Conservation (phyloP, 2,888 invertebrate species). For the Charanyca ferruginea region DNA sequence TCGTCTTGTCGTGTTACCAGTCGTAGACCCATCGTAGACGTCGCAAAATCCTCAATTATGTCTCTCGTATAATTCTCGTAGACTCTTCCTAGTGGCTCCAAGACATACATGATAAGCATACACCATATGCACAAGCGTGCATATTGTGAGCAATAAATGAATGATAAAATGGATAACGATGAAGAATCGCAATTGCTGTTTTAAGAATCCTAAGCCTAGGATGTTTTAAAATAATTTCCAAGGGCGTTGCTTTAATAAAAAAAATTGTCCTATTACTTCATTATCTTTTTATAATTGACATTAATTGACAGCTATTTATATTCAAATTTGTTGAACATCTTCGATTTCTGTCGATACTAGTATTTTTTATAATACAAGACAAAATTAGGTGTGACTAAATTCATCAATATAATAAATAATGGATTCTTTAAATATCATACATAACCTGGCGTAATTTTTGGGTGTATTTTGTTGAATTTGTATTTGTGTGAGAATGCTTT, state of each 20-base stretch:
- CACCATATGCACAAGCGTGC: too few species aligned
- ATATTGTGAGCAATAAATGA: too few species aligned
- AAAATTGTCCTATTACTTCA: not conserved
- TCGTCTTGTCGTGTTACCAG: not conserved
- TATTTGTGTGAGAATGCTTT: conserved; percentile 1
- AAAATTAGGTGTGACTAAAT: conserved; percentile 6
- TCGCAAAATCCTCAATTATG: not conserved
- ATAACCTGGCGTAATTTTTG: not conserved
- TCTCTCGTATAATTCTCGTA: not conserved
- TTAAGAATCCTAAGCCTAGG: not conserved
- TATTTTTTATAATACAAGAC: conserved; percentile 1
- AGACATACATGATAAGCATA: too few species aligned
- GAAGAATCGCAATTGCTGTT: too few species aligned
- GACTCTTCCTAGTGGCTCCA: too few species aligned
- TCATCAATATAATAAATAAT: conserved; percentile 6
- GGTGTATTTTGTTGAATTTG: not conserved
- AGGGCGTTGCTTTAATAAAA: not conserved
- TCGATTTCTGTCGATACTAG: conserved; percentile 7
- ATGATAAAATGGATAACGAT: too few species aligned
- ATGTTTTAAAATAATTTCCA: not conserved
- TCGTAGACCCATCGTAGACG: not conserved
- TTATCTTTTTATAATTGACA: conserved; percentile 10
- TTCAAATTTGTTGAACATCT: conserved; percentile 16
- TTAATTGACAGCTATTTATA: conserved; percentile 32
- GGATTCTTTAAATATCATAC: conserved; percentile 7